Conservation (phyloP, 2,113 vertebrate genomes). For the Pterocles orientalis region DNA sequence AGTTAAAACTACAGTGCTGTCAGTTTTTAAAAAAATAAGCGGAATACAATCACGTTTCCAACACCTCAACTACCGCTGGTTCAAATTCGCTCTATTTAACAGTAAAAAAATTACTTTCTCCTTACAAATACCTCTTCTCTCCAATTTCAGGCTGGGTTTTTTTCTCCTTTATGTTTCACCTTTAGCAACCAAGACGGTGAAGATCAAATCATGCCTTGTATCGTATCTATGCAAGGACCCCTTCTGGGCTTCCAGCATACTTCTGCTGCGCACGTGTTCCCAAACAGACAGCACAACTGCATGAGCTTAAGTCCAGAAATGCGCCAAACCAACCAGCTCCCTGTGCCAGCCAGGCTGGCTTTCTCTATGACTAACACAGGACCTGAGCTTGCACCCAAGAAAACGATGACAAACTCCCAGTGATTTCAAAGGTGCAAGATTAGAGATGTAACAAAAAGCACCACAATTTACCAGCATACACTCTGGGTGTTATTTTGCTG, state of each 20-base stretch:
- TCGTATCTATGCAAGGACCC: neutral
- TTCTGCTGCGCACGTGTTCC: rapidly evolving
- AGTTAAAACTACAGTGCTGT: neutral
- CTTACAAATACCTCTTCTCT: neutral
- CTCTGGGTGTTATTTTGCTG: neutral
- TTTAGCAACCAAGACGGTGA: neutral
- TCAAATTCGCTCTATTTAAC: neutral
- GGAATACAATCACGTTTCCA: neutral
- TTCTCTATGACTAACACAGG: neutral
- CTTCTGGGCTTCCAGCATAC: neutral
- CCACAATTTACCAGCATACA: neutral
- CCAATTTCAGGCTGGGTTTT: neutral
- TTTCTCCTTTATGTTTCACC: neutral
- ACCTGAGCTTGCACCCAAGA: neutral
- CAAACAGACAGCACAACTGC: neutral
- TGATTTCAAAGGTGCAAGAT: neutral
- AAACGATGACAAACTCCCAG: neutral
- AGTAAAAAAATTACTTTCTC: neutral
- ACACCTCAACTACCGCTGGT: neutral
- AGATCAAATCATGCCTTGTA: neutral
- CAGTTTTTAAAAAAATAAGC: neutral
- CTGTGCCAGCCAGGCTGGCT: neutral
- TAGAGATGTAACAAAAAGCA: neutral
- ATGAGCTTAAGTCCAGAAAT: neutral
- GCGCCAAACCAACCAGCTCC: neutral